Evolutionary conservation across 2,113 vertebrate species (phyloP), one percentile per base, ranked within the genome.

Genomic region (Indicator indicator): DNA sequence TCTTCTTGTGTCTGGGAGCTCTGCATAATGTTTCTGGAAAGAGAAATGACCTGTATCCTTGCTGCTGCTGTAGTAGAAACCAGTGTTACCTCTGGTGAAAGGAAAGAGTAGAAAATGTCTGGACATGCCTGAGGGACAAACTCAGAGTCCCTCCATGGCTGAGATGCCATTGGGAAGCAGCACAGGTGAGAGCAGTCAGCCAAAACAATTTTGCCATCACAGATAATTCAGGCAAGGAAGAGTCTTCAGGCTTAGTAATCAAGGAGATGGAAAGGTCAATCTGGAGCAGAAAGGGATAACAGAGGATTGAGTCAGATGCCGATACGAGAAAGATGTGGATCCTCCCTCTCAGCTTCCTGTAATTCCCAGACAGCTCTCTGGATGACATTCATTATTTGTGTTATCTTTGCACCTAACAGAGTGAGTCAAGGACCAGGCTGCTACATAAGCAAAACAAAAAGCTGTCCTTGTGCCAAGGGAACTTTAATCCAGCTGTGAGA

Each of bases 351-450:
- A 62, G 65, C 30, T 88, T 76, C 59, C 79, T 86, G 55, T 70
- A 85, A 83, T 83, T 89, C 85, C 88, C 79, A 80, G 78, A 59
- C 74, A 83, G 75, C 72, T 94, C 16, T 84, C 65, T 4, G 1
- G 40, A 40, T 89, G 79, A 84, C 70, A 65, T 54, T 69, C 52
- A 20, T 77, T 89, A 91, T 89, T 96, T 95, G 85, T 93, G 68
- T 93, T 94, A 67, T 93, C 84, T 89, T 94, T 79, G 81, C 94
- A 92, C 87, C 81, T 89, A 79, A 77, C 1, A 0, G 40, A 80
- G 48, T 85, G 89, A 89, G 60, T 93, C 91, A 91, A 68, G 63
- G 64, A 87, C 69, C 68, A 33, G 63, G 58, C 58, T 75, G 74
- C 89, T 89, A 11, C 42, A 67, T 50, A 87, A 89, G 55, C 62